These are phyloP conservation scores for Lochmaea crataegi DNA, from an alignment of 2,888 invertebrate genomes.

Conservation along the genomic window DNA sequence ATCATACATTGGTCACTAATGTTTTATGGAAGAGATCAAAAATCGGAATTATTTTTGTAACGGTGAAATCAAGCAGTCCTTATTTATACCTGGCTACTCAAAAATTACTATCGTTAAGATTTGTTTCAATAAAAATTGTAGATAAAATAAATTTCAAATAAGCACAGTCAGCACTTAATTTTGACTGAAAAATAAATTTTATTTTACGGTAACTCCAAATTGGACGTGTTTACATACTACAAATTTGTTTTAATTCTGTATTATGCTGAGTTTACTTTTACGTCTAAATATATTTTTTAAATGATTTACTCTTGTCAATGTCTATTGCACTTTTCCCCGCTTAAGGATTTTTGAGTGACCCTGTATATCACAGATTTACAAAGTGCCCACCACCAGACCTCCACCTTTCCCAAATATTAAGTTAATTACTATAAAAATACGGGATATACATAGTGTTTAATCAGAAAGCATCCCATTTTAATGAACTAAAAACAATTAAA, in stretches of 20 bases:
- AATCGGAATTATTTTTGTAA: slow-evolving; percentile 50
- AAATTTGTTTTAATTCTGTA: no score
- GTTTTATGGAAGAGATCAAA: slow-evolving; percentile 39
- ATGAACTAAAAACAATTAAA: slow-evolving; percentile 11
- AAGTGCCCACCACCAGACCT: slow-evolving; percentile 58
- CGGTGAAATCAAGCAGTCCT: slow-evolving; percentile 53
- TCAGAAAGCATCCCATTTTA: neutral
- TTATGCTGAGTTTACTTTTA: neutral
- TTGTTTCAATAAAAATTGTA: neutral
- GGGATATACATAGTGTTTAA: slow-evolving; percentile 31
- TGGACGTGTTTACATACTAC: no score
- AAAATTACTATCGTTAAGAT: slow-evolving; percentile 22
- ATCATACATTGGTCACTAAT: neutral
- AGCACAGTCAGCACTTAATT: no score
- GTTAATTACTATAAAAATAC: slow-evolving; percentile 50
- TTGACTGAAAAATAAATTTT: no score
- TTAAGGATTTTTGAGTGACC: slow-evolving; percentile 36
- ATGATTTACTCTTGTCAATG: neutral
- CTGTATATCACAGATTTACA: slow-evolving; percentile 41
- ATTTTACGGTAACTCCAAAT: no score
- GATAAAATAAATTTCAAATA: neutral
- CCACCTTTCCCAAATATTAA: slow-evolving; percentile 59
- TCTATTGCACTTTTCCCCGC: slow-evolving; percentile 24
- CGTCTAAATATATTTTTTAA: neutral
- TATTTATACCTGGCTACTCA: slow-evolving; percentile 39